Evolutionary conservation across 1,140 invertebrate genomes (phyloP).

Genomic region (Leptoteleia sp.): DNA sequence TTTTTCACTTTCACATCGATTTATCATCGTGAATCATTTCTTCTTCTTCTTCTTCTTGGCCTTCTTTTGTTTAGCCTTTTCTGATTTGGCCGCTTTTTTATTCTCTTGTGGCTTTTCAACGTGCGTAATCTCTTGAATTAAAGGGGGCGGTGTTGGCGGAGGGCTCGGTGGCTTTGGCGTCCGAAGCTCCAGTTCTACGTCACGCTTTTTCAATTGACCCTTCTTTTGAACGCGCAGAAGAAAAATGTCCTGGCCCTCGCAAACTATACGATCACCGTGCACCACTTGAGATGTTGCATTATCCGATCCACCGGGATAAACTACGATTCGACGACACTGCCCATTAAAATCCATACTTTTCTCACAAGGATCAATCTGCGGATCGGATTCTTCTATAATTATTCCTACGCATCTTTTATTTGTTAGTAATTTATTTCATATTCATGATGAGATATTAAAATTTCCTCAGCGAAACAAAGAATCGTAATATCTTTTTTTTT

Average conservation of each 20-base stretch:
- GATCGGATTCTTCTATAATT: not conserved
- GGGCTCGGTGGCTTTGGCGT: slow-evolving; percentile 72
- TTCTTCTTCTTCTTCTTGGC: too few relatives aligned
- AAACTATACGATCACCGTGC: slow-evolving; percentile 71
- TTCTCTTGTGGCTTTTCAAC: slow-evolving; percentile 35
- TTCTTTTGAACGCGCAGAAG: slow-evolving; percentile 75
- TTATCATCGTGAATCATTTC: slow-evolving; percentile 40
- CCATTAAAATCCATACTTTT: slow-evolving; percentile 55
- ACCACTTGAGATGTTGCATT: slow-evolving; percentile 69
- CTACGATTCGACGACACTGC: slow-evolving; percentile 70
- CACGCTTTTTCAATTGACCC: slow-evolving; percentile 62
- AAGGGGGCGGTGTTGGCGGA: slow-evolving; percentile 19
- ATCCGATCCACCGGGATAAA: slow-evolving; percentile 70
- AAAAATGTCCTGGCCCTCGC: slow-evolving; percentile 72
- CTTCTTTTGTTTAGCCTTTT: slow-evolving; percentile 30
- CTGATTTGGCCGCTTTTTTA: slow-evolving; percentile 17
- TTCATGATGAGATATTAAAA: too few relatives aligned
- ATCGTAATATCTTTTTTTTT: too few relatives aligned
- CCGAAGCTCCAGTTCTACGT: slow-evolving; percentile 75
- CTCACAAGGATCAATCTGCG: slow-evolving; percentile 38
- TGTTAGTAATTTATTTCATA: too few relatives aligned
- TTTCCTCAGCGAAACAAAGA: too few relatives aligned
- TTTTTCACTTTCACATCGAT: slow-evolving; percentile 19
- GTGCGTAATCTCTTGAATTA: slow-evolving; percentile 30
- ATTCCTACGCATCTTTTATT: slow-evolving; percentile 36